Evolutionary conservation across 2,113 vertebrate genomes (phyloP).

Genomic region (Hemibagrus wyckioides): DNA sequence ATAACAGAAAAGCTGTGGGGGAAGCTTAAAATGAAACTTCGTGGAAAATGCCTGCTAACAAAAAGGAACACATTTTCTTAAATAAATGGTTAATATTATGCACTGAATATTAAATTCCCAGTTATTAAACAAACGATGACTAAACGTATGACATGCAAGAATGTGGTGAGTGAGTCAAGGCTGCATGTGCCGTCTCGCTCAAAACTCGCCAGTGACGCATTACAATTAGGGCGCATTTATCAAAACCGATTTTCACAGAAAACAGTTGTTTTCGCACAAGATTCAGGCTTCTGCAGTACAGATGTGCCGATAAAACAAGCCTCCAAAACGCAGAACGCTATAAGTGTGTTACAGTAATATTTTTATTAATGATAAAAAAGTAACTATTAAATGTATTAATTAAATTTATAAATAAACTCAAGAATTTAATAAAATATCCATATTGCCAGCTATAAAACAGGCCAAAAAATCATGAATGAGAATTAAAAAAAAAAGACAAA

Average conservation of each 20-base stretch:
- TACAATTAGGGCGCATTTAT: background rate
- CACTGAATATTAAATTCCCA: background rate
- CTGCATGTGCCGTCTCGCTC: background rate
- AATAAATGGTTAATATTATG: constrained; percentile 3
- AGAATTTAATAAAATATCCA: background rate
- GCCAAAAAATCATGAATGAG: background rate
- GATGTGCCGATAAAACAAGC: background rate
- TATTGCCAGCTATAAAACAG: background rate
- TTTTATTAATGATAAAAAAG: background rate
- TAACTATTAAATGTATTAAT: background rate
- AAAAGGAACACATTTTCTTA: background rate
- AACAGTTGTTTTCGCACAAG: background rate
- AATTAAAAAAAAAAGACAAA: too few species aligned
- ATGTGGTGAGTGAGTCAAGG: background rate
- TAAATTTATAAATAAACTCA: background rate
- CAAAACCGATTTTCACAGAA: background rate
- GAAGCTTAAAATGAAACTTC: background rate
- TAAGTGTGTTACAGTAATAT: background rate
- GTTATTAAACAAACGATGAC: background rate
- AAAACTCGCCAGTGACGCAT: background rate
- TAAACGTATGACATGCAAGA: background rate
- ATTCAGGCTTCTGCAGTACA: background rate
- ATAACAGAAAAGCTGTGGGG: background rate
- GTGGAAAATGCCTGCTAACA: background rate
- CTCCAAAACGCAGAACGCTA: background rate